Evolutionary conservation across 2,797 vertebrate genomes (phyloP), one percentile per base, ranked within the genome.

Genomic region (Enteromius thamalakanensis): DNA sequence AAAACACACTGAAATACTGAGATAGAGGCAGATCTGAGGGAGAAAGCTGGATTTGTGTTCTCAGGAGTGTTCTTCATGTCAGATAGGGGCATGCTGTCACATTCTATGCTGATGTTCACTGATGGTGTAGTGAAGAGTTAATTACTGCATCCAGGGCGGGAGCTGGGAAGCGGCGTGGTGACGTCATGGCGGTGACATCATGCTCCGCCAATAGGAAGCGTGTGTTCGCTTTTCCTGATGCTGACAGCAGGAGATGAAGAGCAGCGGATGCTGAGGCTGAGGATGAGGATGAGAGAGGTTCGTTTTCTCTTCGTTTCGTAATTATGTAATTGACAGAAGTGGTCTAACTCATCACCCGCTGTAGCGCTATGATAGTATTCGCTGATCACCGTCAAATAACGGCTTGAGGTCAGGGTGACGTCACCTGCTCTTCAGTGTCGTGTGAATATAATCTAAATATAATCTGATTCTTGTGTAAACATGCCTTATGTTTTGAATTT

Each of bases 201-300:
- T 11, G 55, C 23, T 62, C 23, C 21, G n/a, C 74, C 75, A 77
- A 77, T 77, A 45, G 55, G 8, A 77, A 45, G 75, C 75, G 75
- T 11, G 42, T 47, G 14, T 29, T 19, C 1, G 37, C 19, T 15
- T 55, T 76, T 77, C 75, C 55, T 77, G 75, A 29, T 29, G 75
- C 15, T 76, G 51, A 58, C 7, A 6, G 34, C 34, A 11, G n/a
- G 51, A 71, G 69, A 45, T 19, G 72, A 55, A 37, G 49, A 29
- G 62, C 37, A n/a, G 71, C 49, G 72, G 72, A 76, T 55, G 49
- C 72, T 75, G 72, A 75, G 19, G 70, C 10, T 49, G 70, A 47
- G 49, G 40, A 32, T 64, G 60, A 64, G 14, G 60, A 65, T 37
- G 10, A 47, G 49, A 12, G 10, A 62, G 74, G 74, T 76, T 11